Evolutionary conservation across 2,888 invertebrate species (phyloP), one percentile per base, ranked within the genome.

Genomic region (Napeogenes sylphis): DNA sequence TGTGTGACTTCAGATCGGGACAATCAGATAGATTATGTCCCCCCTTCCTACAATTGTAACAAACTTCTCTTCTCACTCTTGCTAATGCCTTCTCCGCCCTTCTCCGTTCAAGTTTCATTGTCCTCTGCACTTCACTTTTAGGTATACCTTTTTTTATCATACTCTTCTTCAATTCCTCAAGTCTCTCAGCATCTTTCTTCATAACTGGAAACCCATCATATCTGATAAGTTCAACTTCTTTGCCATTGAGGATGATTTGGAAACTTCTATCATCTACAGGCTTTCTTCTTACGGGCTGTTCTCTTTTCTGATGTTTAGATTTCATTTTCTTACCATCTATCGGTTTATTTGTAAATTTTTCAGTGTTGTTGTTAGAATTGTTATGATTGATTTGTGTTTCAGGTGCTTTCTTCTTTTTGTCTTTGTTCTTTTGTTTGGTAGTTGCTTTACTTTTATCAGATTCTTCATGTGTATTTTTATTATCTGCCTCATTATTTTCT

Each of bases 21-120:
- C 97, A 97, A 66, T 96, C 95, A 0, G 95, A 93, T 45, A 97
- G 84, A 71, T 93, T 92, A 76, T 97, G 97, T 0, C 97, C 97
- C 6, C 94, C 92, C 83, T 94, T 92, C 59, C 90, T 83, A 78
- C 97, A 97, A 71, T 96, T 94, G 76, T 94, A 97, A 77, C 97
- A 97, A 2, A 94, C 93, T 78, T 94, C 93, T 73, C 93, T 93
- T 73, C 92, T 93, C 59, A 93, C 81, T 54, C 94, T 88, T 0
- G 94, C 90, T 45, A 95, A 83, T 0, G 92, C 92, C 81, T 95
- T 95, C 75, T 95, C 95, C 4, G 95, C 94, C 76, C 92, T 92
- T 63, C 95, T 83, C 56, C 95, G 88, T 77, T 95, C 94, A 21
- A 94, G 74, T 78, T 95, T 94, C 80, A 95, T 90, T 3, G 94